A percentile compares a stretch with the other conserved stretches of the same genome.
phyloP scores from a whole-genome alignment of 1,140 invertebrate species.

The Oscheius sp. region DNA sequence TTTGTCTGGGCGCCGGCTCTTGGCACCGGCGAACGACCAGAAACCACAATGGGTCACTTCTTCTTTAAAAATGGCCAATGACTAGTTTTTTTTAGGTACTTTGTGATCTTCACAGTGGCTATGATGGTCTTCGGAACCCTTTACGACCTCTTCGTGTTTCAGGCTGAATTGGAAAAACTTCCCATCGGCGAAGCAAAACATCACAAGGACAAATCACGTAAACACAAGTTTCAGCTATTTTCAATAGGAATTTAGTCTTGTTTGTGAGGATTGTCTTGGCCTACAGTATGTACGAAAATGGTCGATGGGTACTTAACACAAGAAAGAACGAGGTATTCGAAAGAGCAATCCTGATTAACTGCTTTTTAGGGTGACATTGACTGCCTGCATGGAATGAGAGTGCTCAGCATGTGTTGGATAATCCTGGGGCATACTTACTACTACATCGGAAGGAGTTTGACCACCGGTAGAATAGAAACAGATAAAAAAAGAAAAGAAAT shows the following conservation, averaged over 20 bases:
- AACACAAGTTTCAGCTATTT: background rate
- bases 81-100: conserved; percentile 38
- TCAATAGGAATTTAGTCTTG: conserved; percentile 32
- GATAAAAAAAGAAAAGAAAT: no score
- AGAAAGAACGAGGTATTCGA: conserved; percentile 20
- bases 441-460: conserved; percentile 51
- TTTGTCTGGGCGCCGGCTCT: no score
- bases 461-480: conserved; percentile 43
- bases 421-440: conserved; percentile 58
- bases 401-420: conserved; percentile 59
- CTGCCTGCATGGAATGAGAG: conserved; percentile 54
- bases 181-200: background rate
- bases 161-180: conserved; percentile 8
- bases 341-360: background rate
- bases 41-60: no score
- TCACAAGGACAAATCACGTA: background rate
- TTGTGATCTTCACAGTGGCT: conserved; percentile 48
- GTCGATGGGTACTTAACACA: conserved; percentile 22
- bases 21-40: no score
- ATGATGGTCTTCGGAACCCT: conserved; percentile 56
- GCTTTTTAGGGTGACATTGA: conserved; percentile 42
- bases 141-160: conserved; percentile 50
- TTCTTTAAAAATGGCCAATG: conserved; percentile 2
- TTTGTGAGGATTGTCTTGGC: conserved; percentile 49
- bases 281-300: conserved; percentile 49